Evolutionary conservation across 2,113 vertebrate genomes (phyloP), one percentile per base, ranked within the genome.

Genomic region (Bombycilla garrulus): DNA sequence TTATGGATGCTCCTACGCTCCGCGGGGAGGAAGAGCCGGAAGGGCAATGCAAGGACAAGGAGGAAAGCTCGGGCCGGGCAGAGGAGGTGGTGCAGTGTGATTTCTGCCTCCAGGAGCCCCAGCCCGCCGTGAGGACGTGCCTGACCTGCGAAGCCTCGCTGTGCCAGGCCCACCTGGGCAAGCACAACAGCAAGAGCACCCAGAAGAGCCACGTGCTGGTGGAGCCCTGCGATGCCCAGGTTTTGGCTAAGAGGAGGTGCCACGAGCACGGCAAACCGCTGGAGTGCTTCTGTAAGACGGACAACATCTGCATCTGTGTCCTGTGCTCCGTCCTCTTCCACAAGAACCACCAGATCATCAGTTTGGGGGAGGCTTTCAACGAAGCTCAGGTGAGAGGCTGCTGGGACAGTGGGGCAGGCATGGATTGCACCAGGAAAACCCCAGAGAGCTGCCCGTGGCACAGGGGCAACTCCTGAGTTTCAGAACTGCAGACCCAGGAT

Each of bases 141-240:
- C 70, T 98, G 88, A 98, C 72, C 95, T 99, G 98, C 56, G 97
- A 98, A 71, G 98, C 98, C 3, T 98, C 98, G 14, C 98, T 99
- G 92, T 99, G 98, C 72, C 98, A 97, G 62, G 98, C 98, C 61
- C 98, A 99, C 94, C 96, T 98, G 96, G 97, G 97, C 93, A 98
- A 97, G 14, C 98, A 98, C 88, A 96, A 94, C 33, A 92, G 94
- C 19, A 98, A 96, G 84, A 4, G 1, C 22, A 2, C 1, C 47
- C 71, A 36, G 77, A 87, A 33, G 20, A 92, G 92, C 82, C 98
- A 98, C 26, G 96, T 98, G 94, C 97, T 99, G 96, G 80, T 98
- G 64, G 98, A 98, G 44, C 98, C 98, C 71, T 98, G 98, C 3
- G 1, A 3, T 2, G n/a, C 12, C 15, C 94, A 73, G 21, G 84